phyloP scores from a whole-genome alignment of 2,797 vertebrate genomes.

The Toxotes lorentzi region DNA sequence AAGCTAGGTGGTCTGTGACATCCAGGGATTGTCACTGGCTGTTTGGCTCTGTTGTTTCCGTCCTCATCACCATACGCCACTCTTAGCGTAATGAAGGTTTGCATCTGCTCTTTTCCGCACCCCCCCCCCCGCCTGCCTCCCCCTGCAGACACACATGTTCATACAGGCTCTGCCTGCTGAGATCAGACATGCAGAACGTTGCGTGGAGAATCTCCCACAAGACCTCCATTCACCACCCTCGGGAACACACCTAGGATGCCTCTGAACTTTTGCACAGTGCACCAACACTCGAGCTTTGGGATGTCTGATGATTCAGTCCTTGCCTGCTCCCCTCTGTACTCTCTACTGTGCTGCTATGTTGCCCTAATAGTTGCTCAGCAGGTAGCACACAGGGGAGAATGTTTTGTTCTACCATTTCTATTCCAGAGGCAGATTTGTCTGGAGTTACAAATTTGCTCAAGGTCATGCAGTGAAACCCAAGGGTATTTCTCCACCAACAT shows the following conservation, averaged over 20 bases:
- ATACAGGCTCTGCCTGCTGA: constrained; percentile 71
- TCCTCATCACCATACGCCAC: constrained; percentile 47
- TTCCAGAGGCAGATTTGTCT: constrained; percentile 37
- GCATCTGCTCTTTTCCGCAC: constrained; percentile 38
- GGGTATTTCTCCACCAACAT: not conserved
- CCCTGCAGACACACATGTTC: constrained; percentile 72
- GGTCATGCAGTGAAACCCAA: constrained; percentile 15
- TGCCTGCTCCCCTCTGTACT: constrained; percentile 36
- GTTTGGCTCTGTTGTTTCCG: constrained; percentile 49
- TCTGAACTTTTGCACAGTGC: constrained; percentile 64
- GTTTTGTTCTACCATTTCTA: constrained; percentile 30
- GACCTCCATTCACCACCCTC: constrained; percentile 54
- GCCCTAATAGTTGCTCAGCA: constrained; percentile 58
- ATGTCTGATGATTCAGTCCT: constrained; percentile 53
- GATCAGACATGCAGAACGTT: constrained; percentile 65
- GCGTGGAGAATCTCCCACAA: constrained; percentile 56
- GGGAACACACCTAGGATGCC: constrained; percentile 42
- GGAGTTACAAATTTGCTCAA: constrained; percentile 21
- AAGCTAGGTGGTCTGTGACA: constrained; percentile 62
- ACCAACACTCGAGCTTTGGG: constrained; percentile 39
- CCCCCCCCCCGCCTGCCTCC: constrained; percentile 24
- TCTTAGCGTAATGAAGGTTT: constrained; percentile 60
- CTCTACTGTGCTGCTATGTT: not conserved
- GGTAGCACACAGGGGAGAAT: constrained; percentile 27
- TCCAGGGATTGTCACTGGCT: constrained; percentile 57